Conservation (phyloP, 2,888 invertebrate genomes). For the Drosophila mercatorum region DNA sequence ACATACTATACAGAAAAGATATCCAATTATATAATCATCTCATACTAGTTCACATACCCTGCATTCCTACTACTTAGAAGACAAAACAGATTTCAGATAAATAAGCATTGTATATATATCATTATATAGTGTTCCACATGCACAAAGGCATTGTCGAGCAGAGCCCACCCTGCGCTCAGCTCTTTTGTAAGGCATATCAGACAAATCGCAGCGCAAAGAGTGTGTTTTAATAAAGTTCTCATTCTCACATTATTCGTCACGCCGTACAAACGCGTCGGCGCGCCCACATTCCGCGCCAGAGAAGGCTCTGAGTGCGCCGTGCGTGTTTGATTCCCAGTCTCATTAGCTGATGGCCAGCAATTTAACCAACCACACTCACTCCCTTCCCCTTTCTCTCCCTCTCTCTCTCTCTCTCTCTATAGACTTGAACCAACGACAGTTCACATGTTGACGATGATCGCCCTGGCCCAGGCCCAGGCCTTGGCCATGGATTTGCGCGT, state of each 20-base stretch:
- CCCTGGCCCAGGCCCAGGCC: conserved; percentile 13
- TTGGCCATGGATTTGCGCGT: conserved; percentile 14
- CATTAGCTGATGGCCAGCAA: conserved; percentile 57
- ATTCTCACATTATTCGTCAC: conserved; percentile 66
- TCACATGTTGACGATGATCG: conserved; percentile 38
- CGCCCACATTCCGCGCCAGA: conserved; percentile 55
- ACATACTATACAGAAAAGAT: neutral
- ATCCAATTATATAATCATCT: neutral
- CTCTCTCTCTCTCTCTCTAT: neutral
- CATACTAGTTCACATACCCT: neutral
- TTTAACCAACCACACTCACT: conserved; percentile 19
- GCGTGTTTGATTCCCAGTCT: conserved; percentile 48
- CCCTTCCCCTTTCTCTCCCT: too few species aligned
- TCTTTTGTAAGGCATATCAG: conserved; percentile 28
- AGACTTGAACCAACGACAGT: conserved; percentile 35
- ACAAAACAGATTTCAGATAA: conserved; percentile 9
- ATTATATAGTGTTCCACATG: neutral
- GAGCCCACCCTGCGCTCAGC: neutral
- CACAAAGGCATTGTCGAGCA: conserved; percentile 2
- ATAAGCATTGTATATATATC: neutral
- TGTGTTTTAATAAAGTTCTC: conserved; percentile 60
- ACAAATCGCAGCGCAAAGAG: conserved; percentile 39
- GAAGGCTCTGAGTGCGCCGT: conserved; percentile 10
- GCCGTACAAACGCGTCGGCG: conserved; percentile 52
- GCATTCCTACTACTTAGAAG: neutral